Conservation (phyloP, 2,113 vertebrate species). For the Pan troglodytes region NHGRI_mPanTro3-v2.1_pri NC_072421.2:40279501-40280000, state of each 20-base stretch:
- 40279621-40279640: not conserved
- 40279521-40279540: not conserved
- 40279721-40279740: not conserved
- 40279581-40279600: not conserved
- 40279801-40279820: not conserved
- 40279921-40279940: not conserved
- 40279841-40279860: not conserved
- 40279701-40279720: not conserved
- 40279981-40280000: not conserved
- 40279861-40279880: not conserved
- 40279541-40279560: not conserved
- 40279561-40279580: not conserved
- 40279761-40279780: too few species aligned
- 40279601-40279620: not conserved
- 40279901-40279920: not conserved
- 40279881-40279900: not conserved
- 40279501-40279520: not conserved
- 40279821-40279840: not conserved
- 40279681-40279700: too few species aligned
- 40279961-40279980: not conserved
- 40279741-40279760: not conserved
- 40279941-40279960: not conserved
- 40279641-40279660: accelerated
- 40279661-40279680: not conserved
- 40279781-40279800: not conserved